phyloP scores from a whole-genome alignment of 2,113 vertebrate genomes.

The Ptilonorhynchus violaceus region DNA sequence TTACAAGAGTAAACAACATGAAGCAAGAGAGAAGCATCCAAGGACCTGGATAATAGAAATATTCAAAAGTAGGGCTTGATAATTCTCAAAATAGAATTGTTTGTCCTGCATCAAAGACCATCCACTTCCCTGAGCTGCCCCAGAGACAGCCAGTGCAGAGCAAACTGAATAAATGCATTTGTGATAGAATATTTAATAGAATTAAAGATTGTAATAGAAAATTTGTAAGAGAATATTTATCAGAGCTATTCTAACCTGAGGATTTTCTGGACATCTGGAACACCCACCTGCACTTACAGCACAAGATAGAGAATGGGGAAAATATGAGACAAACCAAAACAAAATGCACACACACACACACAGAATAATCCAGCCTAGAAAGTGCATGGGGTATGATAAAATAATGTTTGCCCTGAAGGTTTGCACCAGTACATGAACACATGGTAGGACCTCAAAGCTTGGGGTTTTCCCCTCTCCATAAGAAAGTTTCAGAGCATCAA shows the following conservation, averaged over 20 bases:
- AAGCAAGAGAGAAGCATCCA: neutral
- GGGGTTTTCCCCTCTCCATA: neutral
- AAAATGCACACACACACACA: neutral
- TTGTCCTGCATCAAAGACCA: neutral
- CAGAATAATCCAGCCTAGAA: neutral
- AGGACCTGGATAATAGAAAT: neutral
- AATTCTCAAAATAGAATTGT: neutral
- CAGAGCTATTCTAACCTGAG: neutral
- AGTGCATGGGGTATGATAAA: neutral
- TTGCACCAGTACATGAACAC: neutral
- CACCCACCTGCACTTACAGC: neutral
- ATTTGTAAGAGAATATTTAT: neutral
- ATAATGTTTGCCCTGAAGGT: neutral
- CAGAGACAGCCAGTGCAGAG: neutral
- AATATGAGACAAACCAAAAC: neutral
- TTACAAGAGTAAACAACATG: neutral
- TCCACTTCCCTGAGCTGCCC: neutral
- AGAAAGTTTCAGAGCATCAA: neutral
- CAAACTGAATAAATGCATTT: neutral
- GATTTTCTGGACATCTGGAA: neutral
- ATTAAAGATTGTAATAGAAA: neutral
- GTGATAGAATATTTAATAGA: neutral
- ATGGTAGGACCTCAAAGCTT: neutral
- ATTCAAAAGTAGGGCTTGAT: neutral
- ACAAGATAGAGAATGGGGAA: neutral